These are phyloP conservation scores for Hepsetus odoe DNA, from an alignment of 2,113 vertebrate genomes.

Conservation along the genomic window DNA sequence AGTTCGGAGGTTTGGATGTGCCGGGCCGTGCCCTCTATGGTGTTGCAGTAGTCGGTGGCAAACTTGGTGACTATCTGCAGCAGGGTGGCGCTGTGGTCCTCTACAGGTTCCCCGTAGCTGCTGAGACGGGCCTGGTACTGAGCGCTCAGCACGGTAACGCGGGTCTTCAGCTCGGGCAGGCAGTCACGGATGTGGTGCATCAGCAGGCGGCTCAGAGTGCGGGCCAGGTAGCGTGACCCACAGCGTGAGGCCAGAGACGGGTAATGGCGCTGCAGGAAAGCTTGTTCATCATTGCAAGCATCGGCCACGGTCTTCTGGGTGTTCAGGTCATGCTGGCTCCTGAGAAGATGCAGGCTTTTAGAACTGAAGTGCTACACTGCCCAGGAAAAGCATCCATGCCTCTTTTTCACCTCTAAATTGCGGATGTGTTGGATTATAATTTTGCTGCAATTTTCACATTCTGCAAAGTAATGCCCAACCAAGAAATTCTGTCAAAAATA, in stretches of 20 bases:
- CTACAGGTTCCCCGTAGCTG: constrained; percentile 78
- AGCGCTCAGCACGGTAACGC: constrained; percentile 74
- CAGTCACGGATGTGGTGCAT: constrained; percentile 84
- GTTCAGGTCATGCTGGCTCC: constrained; percentile 83
- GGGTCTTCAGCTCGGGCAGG: constrained; percentile 78
- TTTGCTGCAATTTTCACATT: too few species aligned
- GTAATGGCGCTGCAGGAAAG: constrained; percentile 80
- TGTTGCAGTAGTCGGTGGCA: constrained; percentile 81
- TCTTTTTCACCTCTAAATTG: too few species aligned
- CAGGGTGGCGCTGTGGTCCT: constrained; percentile 80
- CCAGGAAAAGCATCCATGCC: too few species aligned
- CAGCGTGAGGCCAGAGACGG: constrained; percentile 76
- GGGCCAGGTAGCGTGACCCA: constrained; percentile 76
- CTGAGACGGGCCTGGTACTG: constrained; percentile 79
- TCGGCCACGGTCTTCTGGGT: constrained; percentile 76
- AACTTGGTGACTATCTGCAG: constrained; percentile 85
- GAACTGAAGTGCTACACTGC: background rate
- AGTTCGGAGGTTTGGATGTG: constrained; percentile 82
- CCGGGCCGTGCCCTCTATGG: constrained; percentile 79
- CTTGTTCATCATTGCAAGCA: constrained; percentile 72
- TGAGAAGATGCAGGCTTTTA: constrained; percentile 42
- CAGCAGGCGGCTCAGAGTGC: constrained; percentile 78
- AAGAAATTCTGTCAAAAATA: too few species aligned
- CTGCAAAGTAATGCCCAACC: too few species aligned
- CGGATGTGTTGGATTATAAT: too few species aligned